These are phyloP conservation scores for Entosphenus tridentatus DNA, from an alignment of 2,113 vertebrate species.

Conservation along the genomic window DNA sequence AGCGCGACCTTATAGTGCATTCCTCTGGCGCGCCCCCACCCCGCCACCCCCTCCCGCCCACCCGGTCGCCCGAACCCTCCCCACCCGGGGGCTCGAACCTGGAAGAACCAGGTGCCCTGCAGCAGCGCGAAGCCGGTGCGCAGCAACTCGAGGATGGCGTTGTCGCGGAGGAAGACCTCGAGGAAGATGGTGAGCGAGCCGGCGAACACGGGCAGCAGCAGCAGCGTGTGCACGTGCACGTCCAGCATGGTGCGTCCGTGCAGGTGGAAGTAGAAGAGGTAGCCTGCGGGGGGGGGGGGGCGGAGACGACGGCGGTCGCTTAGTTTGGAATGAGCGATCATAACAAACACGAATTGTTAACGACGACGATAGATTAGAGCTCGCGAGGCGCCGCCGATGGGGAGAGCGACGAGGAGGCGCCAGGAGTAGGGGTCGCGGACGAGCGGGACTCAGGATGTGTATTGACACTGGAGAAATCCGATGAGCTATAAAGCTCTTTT, in stretches of 20 bases:
- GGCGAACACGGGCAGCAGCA: conserved; percentile 35
- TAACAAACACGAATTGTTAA: no score
- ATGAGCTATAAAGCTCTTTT: no score
- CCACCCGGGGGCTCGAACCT: conserved; percentile 27
- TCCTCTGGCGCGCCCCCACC: rapidly evolving
- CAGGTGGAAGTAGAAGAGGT: conserved; percentile 65
- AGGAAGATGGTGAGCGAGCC: conserved; percentile 25
- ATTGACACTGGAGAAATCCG: no score
- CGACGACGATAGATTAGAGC: no score
- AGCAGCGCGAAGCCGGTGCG: conserved; percentile 36
- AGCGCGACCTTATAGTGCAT: no score
- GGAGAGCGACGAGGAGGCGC: no score
- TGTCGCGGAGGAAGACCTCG: conserved; percentile 41
- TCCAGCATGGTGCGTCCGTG: conserved; percentile 42
- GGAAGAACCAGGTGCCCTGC: conserved; percentile 90
- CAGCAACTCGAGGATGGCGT: conserved; percentile 45
- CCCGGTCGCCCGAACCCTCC: rapidly evolving
- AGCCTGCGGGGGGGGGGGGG: conserved; percentile 24
- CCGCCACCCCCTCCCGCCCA: rapidly evolving
- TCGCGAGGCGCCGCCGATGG: no score
- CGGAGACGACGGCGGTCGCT: no score
- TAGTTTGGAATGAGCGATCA: no score
- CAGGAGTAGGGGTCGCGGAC: no score
- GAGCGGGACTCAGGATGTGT: no score
- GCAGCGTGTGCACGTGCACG: conserved; percentile 54